Conservation (phyloP, 2,797 vertebrate species). For the Amniataba percoides region DNA sequence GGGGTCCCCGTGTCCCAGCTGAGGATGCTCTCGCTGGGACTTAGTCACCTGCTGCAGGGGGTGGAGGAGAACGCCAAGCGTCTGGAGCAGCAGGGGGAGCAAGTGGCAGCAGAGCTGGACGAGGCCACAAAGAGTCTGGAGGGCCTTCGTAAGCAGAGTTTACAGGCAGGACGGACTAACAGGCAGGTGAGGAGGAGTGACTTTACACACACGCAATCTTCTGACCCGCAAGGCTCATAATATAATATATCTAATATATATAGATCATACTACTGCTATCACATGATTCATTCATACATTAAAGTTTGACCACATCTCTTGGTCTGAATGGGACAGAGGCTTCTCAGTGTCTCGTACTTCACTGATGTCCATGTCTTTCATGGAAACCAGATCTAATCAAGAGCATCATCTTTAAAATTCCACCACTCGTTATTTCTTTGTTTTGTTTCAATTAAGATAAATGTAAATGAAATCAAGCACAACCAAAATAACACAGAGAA, state of each 20-base stretch:
- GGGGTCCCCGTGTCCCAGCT: constrained; percentile 53
- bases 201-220: neutral
- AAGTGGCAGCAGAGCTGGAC: constrained; percentile 49
- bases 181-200: constrained; percentile 57
- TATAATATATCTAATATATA: too few relatives aligned
- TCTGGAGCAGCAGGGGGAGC: constrained; percentile 50
- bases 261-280: too few relatives aligned
- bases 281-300: too few relatives aligned
- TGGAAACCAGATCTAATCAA: neutral
- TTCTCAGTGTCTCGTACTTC: neutral
- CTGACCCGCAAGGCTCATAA: neutral
- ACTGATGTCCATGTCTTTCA: neutral
- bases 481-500: neutral
- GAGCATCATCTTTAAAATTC: neutral
- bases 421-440: neutral
- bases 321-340: neutral
- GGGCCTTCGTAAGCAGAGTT: constrained; percentile 36
- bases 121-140: constrained; percentile 43
- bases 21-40: constrained; percentile 64
- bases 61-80: constrained; percentile 40
- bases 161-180: constrained; percentile 44
- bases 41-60: constrained; percentile 63
- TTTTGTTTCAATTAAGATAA: neutral
- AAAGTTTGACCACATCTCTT: neutral
- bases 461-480: neutral